Evolutionary conservation across 2,113 vertebrate genomes (phyloP).

Genomic region (Pithys albifrons): DNA sequence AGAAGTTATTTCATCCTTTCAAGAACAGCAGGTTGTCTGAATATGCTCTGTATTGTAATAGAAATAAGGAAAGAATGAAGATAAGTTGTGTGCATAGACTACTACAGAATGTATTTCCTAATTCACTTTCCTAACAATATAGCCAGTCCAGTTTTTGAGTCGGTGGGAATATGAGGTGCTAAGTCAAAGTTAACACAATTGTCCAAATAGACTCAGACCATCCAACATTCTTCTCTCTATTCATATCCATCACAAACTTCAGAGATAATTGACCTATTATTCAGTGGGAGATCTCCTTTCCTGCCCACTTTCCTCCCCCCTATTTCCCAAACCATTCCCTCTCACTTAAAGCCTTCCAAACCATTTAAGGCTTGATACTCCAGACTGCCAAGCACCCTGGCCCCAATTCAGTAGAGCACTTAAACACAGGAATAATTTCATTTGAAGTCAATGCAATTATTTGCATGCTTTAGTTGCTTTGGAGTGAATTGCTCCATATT

Average conservation of each 20-base stretch:
- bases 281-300: constrained; percentile 19
- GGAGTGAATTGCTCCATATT: constrained; percentile 43
- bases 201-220: background rate
- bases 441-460: constrained; percentile 56
- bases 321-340: constrained; percentile 40
- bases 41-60: background rate
- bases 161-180: background rate
- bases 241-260: background rate
- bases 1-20: background rate
- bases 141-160: background rate
- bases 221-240: background rate
- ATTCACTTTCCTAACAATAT: background rate
- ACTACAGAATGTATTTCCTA: background rate
- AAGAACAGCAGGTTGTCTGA: background rate
- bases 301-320: background rate
- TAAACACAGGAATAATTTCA: constrained; percentile 43
- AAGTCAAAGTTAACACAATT: background rate
- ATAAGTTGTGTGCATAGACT: background rate
- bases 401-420: constrained; percentile 31
- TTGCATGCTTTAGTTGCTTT: constrained; percentile 58
- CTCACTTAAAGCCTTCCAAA: constrained; percentile 36
- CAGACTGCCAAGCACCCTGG: constrained; percentile 27
- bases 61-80: background rate
- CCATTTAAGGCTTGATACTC: constrained; percentile 37
- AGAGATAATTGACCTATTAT: background rate